Conservation (phyloP, 2,797 vertebrate genomes). For the Percopsis omiscomaycus region DNA sequence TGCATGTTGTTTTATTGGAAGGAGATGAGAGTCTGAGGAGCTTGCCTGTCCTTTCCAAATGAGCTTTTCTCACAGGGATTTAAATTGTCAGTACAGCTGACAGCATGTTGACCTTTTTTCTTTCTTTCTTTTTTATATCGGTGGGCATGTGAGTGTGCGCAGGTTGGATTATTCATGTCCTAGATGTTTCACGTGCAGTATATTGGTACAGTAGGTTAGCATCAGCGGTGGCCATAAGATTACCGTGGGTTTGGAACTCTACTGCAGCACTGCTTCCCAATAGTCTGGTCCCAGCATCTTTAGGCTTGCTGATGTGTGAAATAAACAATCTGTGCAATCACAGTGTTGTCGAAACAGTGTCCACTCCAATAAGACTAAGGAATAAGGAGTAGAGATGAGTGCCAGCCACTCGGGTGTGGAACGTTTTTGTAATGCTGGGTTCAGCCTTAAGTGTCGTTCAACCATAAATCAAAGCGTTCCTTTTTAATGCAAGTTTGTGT, state of each 20-base stretch:
- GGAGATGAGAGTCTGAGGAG: conserved; percentile 42
- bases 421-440: too few relatives aligned
- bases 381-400: too few relatives aligned
- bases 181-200: conserved; percentile 41
- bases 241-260: conserved; percentile 23
- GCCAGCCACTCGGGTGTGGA: too few relatives aligned
- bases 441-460: too few relatives aligned
- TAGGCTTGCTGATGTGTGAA: conserved; percentile 56
- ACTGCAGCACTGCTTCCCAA: conserved; percentile 26
- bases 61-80: conserved; percentile 37
- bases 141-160: conserved; percentile 23
- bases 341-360: conserved; percentile 25
- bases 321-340: conserved; percentile 50
- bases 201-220: conserved; percentile 54
- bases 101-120: not conserved
- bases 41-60: conserved; percentile 29
- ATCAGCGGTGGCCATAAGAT: conserved; percentile 19
- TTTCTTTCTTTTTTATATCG: not conserved
- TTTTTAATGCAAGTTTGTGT: too few relatives aligned
- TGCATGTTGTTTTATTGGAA: conserved; percentile 50
- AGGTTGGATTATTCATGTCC: conserved; percentile 52
- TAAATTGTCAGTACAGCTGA: conserved; percentile 23
- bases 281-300: conserved; percentile 45
- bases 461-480: too few relatives aligned
- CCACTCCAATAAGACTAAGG: conserved; percentile 10